Conservation (phyloP, 2,113 vertebrate genomes). For the Oncorhynchus mykiss region DNA sequence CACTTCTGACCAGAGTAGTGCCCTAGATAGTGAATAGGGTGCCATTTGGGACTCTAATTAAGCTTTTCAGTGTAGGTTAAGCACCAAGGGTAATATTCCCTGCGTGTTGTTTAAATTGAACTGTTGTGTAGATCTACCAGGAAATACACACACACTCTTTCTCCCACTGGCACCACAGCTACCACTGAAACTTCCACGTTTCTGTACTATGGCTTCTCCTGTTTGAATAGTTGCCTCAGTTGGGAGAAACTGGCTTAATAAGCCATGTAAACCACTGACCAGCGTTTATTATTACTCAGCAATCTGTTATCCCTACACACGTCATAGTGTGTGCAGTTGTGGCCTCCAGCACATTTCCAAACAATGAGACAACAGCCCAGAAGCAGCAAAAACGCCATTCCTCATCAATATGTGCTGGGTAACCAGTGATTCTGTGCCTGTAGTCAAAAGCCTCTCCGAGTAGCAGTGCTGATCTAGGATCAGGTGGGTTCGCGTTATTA, state of each 20-base stretch:
- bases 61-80: constrained; percentile 18
- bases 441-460: too few relatives aligned
- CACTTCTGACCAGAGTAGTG: too few relatives aligned
- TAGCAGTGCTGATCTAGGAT: too few relatives aligned
- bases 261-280: constrained; percentile 21
- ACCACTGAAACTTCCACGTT: neutral
- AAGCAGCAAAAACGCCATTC: neutral
- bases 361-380: constrained; percentile 1
- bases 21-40: too few relatives aligned
- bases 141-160: neutral
- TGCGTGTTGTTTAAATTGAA: constrained; percentile 14
- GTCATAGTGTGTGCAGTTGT: constrained; percentile 14
- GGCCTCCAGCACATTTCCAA: constrained; percentile 22
- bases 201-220: constrained; percentile 9
- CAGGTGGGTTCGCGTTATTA: too few relatives aligned
- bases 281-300: constrained; percentile 21
- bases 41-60: constrained; percentile 17
- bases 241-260: neutral
- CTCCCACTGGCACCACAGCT: neutral
- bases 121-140: neutral
- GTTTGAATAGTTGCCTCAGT: neutral
- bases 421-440: neutral
- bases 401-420: neutral
- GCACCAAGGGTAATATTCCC: constrained; percentile 16
- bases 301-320: constrained; percentile 6